These are phyloP conservation scores for Podargus strigoides DNA, from an alignment of 2,797 vertebrate species.

Conservation along the genomic window DNA sequence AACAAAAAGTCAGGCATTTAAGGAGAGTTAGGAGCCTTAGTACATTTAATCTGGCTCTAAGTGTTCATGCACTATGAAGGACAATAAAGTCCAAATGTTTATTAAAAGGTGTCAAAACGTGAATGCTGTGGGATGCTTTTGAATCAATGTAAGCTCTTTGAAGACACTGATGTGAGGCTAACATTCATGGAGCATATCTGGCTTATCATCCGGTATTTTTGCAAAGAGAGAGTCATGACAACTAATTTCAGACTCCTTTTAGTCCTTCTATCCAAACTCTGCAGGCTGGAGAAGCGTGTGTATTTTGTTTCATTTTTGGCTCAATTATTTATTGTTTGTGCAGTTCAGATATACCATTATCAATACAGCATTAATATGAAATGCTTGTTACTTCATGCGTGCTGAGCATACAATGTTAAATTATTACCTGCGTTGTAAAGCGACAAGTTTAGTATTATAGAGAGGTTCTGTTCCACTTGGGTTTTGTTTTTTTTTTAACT, in stretches of 20 bases:
- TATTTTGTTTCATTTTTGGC: background rate
- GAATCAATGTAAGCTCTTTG: background rate
- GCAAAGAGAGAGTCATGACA: background rate
- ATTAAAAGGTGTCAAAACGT: background rate
- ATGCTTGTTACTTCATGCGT: background rate
- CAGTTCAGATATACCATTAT: background rate
- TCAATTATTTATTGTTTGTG: constrained; percentile 6
- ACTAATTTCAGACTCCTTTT: background rate
- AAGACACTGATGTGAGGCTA: background rate
- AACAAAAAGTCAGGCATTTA: background rate
- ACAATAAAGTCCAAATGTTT: background rate
- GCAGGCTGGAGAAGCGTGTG: background rate
- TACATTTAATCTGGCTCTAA: background rate
- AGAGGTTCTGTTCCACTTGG: background rate
- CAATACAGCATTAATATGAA: background rate
- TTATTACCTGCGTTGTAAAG: background rate
- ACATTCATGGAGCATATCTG: background rate
- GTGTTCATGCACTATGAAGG: background rate
- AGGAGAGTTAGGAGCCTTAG: background rate
- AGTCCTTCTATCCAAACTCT: background rate
- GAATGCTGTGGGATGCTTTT: background rate
- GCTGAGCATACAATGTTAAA: background rate
- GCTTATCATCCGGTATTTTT: background rate
- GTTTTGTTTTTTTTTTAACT: background rate
- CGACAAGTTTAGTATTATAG: background rate